Conservation (phyloP, 2,113 vertebrate genomes). For the Petrocephalus microphthalmus region DNA sequence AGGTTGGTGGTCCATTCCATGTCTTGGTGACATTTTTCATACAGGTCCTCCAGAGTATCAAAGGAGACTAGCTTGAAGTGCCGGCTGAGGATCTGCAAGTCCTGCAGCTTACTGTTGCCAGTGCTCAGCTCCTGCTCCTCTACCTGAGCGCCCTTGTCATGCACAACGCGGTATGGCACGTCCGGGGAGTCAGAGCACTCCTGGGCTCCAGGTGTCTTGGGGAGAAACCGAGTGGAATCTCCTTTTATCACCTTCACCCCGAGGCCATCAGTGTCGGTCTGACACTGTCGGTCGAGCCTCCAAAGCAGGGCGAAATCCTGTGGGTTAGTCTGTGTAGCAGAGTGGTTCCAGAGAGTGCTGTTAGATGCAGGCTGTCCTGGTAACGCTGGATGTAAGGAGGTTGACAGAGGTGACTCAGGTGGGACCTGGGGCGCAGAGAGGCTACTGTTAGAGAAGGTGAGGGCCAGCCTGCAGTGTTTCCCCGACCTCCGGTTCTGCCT, state of each 20-base stretch:
- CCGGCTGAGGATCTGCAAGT: conserved; percentile 73
- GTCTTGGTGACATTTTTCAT: conserved; percentile 89
- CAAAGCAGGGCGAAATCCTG: conserved; percentile 83
- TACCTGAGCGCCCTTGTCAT: conserved; percentile 85
- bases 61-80: conserved; percentile 81
- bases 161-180: conserved; percentile 73
- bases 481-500: conserved; percentile 56
- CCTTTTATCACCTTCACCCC: conserved; percentile 61
- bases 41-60: conserved; percentile 86
- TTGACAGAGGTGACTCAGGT: conserved; percentile 12
- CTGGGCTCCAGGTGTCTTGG: conserved; percentile 44
- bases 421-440: conserved; percentile 26
- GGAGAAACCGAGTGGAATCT: conserved; percentile 64
- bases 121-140: conserved; percentile 76
- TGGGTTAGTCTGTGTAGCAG: conserved; percentile 74
- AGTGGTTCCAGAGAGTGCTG: conserved; percentile 11
- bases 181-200: conserved; percentile 47
- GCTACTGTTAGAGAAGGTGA: conserved; percentile 67
- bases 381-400: background rate
- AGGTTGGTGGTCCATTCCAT: conserved; percentile 89
- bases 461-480: conserved; percentile 70
- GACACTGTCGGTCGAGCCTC: conserved; percentile 66
- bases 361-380: background rate
- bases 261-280: background rate
- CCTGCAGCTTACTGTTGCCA: conserved; percentile 59